phyloP scores from a whole-genome alignment of 2,888 invertebrate species.

The Ceramica pisi region DNA sequence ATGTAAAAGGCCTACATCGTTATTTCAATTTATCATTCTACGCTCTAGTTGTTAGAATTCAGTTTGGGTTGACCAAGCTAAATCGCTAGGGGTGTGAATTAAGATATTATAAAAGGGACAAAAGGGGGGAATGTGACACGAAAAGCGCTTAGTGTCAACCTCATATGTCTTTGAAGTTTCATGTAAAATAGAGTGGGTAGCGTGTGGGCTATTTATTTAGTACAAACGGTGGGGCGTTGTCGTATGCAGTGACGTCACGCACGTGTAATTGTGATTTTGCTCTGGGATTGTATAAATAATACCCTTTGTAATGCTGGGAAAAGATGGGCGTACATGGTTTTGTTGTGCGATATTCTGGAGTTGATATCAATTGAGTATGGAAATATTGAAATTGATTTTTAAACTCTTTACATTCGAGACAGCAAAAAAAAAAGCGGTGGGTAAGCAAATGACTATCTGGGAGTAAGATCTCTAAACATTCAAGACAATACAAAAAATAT shows the following conservation, averaged over 20 bases:
- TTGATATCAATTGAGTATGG: slow-evolving; percentile 1
- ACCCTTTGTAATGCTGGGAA: slow-evolving; percentile 54
- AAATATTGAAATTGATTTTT: neutral
- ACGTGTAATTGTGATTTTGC: slow-evolving; percentile 54
- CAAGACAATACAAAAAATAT: no score
- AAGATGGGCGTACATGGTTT: slow-evolving; percentile 30
- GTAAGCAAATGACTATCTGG: no score
- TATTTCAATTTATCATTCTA: slow-evolving; percentile 64
- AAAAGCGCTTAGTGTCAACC: slow-evolving; percentile 88
- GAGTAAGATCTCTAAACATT: no score
- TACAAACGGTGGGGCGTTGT: slow-evolving; percentile 69
- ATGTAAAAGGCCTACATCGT: slow-evolving; percentile 76
- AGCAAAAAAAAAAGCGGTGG: no score
- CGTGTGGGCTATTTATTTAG: slow-evolving; percentile 77
- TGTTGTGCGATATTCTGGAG: slow-evolving; percentile 1
- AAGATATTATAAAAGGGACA: slow-evolving; percentile 86
- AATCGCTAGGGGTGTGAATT: slow-evolving; percentile 88
- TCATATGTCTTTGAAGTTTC: slow-evolving; percentile 86
- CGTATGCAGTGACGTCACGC: slow-evolving; percentile 63
- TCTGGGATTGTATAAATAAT: slow-evolving; percentile 50
- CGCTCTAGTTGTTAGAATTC: slow-evolving; percentile 45
- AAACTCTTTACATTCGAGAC: neutral
- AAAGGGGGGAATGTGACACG: slow-evolving; percentile 84
- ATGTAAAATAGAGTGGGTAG: slow-evolving; percentile 73
- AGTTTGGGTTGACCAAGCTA: slow-evolving; percentile 54